phyloP scores from a whole-genome alignment of 2,888 invertebrate genomes.

The Drosophila dives region DNA sequence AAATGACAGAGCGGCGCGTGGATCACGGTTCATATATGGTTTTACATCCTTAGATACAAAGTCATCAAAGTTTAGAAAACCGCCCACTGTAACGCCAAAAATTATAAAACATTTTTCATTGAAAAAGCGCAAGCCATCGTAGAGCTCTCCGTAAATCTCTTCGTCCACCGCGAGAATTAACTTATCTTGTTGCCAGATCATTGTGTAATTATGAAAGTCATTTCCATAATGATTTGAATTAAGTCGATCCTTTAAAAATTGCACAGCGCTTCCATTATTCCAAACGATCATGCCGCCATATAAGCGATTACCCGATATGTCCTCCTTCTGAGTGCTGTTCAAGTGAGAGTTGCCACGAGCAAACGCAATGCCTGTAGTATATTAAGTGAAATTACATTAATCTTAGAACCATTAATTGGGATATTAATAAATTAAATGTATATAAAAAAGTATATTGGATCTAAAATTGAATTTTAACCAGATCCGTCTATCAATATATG shows the following conservation, averaged over 20 bases:
- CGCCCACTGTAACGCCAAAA: slow-evolving; percentile 92
- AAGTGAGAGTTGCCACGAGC: slow-evolving; percentile 88
- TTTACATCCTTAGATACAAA: slow-evolving; percentile 84
- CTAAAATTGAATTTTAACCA: neutral
- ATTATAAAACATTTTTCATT: slow-evolving; percentile 89
- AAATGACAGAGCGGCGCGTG: slow-evolving; percentile 89
- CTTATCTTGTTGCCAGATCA: slow-evolving; percentile 87
- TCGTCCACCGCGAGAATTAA: slow-evolving; percentile 86
- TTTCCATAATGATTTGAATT: slow-evolving; percentile 85
- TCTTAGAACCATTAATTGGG: neutral
- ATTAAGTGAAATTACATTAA: neutral
- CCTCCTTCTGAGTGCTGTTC: slow-evolving; percentile 55
- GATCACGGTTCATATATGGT: slow-evolving; percentile 90
- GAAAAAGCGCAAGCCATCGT: slow-evolving; percentile 72
- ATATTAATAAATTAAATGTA: neutral
- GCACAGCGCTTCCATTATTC: slow-evolving; percentile 80
- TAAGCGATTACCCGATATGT: slow-evolving; percentile 78
- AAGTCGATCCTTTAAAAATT: slow-evolving; percentile 66
- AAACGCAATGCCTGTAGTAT: slow-evolving; percentile 86
- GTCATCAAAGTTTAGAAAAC: slow-evolving; percentile 89
- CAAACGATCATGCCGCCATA: slow-evolving; percentile 81
- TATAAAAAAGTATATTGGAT: neutral
- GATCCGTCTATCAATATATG: neutral
- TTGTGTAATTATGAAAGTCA: slow-evolving; percentile 88
- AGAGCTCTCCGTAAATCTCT: slow-evolving; percentile 86